phyloP scores from a whole-genome alignment of 2,113 vertebrate species.

The Lamprologus lemairii region DNA sequence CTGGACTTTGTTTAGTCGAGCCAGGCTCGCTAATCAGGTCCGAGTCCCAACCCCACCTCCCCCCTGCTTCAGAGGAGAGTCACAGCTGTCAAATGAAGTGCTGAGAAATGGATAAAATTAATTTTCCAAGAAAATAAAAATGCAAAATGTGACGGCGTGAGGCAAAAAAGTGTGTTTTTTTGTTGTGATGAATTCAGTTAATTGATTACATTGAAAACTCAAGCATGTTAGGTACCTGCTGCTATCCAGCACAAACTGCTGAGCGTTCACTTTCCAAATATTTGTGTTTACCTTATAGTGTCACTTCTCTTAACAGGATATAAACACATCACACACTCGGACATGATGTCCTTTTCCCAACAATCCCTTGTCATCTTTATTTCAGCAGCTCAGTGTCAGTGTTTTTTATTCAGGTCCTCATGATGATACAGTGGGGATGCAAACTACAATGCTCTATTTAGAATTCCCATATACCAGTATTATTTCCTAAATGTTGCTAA shows the following conservation, averaged over 20 bases:
- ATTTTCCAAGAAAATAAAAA: conserved; percentile 69
- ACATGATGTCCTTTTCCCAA: not conserved
- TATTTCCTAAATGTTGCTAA: not conserved
- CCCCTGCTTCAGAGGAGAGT: not conserved
- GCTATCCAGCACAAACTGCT: not conserved
- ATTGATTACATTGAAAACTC: not conserved
- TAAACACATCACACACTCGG: not conserved
- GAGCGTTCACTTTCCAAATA: not conserved
- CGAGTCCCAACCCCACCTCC: not conserved
- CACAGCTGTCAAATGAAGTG: not conserved
- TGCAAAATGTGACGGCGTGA: conserved; percentile 28
- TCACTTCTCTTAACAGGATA: not conserved
- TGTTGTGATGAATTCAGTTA: not conserved
- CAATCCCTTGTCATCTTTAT: not conserved
- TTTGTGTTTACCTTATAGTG: not conserved
- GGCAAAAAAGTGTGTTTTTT: not conserved
- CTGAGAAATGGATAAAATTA: conserved; percentile 22
- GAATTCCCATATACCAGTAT: not conserved
- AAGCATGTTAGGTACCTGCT: not conserved
- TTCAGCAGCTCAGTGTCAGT: not conserved
- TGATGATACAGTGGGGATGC: not conserved
- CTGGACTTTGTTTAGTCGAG: not conserved
- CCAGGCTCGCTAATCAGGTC: not conserved
- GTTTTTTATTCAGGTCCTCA: not conserved
- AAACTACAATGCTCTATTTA: not conserved